phyloP scores from a whole-genome alignment of 2,797 vertebrate species.

The Mormyrus proboscirostris region DNA sequence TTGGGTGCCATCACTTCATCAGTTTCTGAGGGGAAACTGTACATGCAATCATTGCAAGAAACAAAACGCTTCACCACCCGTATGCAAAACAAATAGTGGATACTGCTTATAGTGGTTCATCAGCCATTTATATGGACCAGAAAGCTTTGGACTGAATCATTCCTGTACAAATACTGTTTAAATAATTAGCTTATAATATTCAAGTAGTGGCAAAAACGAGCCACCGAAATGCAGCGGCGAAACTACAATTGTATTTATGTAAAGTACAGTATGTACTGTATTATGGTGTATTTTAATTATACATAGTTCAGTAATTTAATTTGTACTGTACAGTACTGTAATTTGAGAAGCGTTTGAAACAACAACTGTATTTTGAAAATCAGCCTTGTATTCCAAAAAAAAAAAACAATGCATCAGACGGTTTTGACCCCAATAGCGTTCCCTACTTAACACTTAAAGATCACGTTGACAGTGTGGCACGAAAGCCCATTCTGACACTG shows the following conservation, averaged over 20 bases:
- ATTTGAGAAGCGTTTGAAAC: not conserved
- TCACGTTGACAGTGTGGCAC: slow-evolving; percentile 13
- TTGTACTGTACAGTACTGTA: not conserved
- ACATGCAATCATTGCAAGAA: not conserved
- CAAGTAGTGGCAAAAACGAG: not conserved
- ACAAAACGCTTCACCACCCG: not conserved
- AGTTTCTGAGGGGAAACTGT: not conserved
- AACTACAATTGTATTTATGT: not conserved
- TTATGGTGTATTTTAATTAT: not conserved
- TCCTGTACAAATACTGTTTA: not conserved
- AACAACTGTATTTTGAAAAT: not conserved
- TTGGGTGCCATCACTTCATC: not conserved
- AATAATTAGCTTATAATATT: not conserved
- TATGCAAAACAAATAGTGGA: not conserved
- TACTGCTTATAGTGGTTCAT: not conserved
- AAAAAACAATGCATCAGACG: not conserved
- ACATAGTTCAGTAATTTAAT: not conserved
- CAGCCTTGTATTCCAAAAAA: not conserved
- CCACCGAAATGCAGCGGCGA: not conserved
- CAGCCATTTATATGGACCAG: not conserved
- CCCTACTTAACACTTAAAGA: not conserved
- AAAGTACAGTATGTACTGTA: not conserved
- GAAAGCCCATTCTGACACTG: slow-evolving; percentile 22
- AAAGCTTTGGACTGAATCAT: not conserved
- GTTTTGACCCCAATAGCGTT: not conserved